A percentile compares a stretch with the other conserved stretches of the same genome.
Evolutionary conservation across 2,888 invertebrate genomes (phyloP).

Genomic region (Odontothrips loti): DNA sequence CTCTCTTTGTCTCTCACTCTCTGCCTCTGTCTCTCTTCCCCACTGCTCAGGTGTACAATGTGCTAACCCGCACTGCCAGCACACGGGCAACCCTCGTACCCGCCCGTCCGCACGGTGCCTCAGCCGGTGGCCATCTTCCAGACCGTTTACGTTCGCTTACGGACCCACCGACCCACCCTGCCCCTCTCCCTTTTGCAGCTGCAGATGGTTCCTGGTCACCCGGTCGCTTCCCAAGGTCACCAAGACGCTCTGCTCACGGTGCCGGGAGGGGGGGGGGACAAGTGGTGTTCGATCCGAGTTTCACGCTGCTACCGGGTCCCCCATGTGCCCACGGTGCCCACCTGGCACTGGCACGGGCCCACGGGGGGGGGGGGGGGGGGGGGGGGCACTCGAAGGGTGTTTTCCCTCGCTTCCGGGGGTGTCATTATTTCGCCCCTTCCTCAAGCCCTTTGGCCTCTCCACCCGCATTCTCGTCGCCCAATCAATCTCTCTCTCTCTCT

Average conservation of each 20-base stretch:
- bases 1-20: background rate
- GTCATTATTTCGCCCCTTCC: too few species aligned
- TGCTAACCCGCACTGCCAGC: too few species aligned
- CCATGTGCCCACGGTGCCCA: background rate
- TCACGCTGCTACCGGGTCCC: background rate
- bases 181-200: background rate
- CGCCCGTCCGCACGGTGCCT: background rate
- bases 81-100: too few species aligned
- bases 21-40: background rate
- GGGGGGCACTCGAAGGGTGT: too few species aligned
- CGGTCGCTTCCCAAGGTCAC: slow-evolving; percentile 32
- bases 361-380: too few species aligned
- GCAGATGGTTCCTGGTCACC: slow-evolving; percentile 40
- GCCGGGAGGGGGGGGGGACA: background rate
- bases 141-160: background rate
- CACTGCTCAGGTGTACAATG: background rate
- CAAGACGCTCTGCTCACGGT: background rate
- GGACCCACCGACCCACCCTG: background rate
- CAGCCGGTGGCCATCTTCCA: background rate
- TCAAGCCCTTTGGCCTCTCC: too few species aligned
- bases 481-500: too few species aligned
- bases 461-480: too few species aligned
- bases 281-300: background rate
- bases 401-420: background rate
- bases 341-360: background rate